phyloP scores from a whole-genome alignment of 2,797 vertebrate species.

The Falco berigora region DNA sequence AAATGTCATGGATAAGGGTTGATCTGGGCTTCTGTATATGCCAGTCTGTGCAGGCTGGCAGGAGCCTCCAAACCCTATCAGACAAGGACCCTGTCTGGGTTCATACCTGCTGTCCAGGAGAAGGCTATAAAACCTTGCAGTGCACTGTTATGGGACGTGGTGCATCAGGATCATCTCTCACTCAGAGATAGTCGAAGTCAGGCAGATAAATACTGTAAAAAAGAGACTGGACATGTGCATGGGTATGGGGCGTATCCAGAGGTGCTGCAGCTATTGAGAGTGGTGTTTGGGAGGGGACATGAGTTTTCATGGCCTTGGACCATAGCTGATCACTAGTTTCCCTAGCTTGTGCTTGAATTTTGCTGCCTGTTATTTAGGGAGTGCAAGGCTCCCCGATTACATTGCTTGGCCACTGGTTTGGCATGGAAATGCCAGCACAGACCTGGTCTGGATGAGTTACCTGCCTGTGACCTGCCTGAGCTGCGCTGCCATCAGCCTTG shows the following conservation, averaged over 20 bases:
- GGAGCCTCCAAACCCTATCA: not conserved
- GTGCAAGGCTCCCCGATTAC: not conserved
- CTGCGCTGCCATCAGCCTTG: not conserved
- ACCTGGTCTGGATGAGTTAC: not conserved
- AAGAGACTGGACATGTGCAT: not conserved
- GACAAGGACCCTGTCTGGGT: not conserved
- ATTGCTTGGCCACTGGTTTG: not conserved
- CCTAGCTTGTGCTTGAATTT: not conserved
- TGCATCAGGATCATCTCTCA: not conserved
- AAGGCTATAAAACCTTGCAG: not conserved
- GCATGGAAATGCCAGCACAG: not conserved
- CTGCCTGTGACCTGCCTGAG: not conserved
- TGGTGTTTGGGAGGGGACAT: not conserved
- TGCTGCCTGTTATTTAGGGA: not conserved
- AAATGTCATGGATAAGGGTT: fast-evolving
- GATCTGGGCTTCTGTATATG: fast-evolving
- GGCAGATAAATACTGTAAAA: not conserved
- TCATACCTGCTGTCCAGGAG: not conserved
- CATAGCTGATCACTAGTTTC: not conserved
- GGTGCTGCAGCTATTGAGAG: not conserved
- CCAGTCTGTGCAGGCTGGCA: not conserved
- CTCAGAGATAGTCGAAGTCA: not conserved
- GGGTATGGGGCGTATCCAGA: not conserved
- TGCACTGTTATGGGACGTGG: not conserved
- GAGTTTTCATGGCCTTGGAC: not conserved